Evolutionary conservation across 2,797 vertebrate genomes (phyloP).

Genomic region (Argyrosomus regius): DNA sequence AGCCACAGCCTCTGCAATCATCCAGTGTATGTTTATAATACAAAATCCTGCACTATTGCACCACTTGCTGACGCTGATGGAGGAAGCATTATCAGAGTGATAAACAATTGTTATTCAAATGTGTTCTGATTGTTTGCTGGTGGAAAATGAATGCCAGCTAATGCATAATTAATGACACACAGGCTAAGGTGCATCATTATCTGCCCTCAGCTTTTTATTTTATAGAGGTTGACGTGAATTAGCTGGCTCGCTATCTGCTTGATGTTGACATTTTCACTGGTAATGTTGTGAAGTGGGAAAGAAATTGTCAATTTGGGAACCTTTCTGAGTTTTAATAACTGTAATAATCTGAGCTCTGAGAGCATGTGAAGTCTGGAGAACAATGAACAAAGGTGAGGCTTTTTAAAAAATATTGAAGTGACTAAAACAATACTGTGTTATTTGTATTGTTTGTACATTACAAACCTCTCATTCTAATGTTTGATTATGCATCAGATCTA

Average conservation of each 20-base stretch:
- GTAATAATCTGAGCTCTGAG: slow-evolving; percentile 15
- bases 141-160: slow-evolving; percentile 33
- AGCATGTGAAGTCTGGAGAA: background rate
- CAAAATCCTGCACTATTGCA: slow-evolving; percentile 7
- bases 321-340: slow-evolving; percentile 23
- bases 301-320: slow-evolving; percentile 17
- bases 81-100: slow-evolving; percentile 3
- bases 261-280: slow-evolving; percentile 32
- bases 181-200: slow-evolving; percentile 34
- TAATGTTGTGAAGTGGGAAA: background rate
- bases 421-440: background rate
- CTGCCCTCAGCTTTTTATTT: slow-evolving; percentile 24
- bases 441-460: slow-evolving; percentile 7
- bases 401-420: background rate
- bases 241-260: background rate
- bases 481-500: background rate
- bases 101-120: slow-evolving; percentile 27
- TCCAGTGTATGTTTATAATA: background rate
- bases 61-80: background rate
- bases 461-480: background rate
- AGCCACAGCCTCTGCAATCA: background rate
- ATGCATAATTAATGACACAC: slow-evolving; percentile 47
- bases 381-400: background rate
- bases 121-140: slow-evolving; percentile 33
- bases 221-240: background rate